phyloP scores from a whole-genome alignment of 2,888 invertebrate species.

The Drosophila mettleri region DNA sequence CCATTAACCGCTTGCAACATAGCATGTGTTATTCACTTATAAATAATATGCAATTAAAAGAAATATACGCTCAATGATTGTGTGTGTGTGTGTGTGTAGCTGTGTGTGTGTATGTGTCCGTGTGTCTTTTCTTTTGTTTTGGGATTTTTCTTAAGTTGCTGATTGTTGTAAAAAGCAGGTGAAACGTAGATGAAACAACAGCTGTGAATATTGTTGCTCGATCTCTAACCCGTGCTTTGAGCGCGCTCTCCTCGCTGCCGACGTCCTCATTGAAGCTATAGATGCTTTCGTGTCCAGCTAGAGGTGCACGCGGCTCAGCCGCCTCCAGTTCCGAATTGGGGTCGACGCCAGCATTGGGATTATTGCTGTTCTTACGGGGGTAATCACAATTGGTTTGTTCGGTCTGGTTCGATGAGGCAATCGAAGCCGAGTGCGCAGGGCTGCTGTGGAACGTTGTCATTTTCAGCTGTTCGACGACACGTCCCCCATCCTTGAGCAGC shows the following conservation, averaged over 20 bases:
- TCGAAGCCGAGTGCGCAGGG: conserved; percentile 70
- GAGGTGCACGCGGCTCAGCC: conserved; percentile 53
- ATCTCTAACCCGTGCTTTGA: conserved; percentile 84
- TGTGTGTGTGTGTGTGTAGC: conserved; percentile 18
- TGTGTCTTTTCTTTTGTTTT: conserved; percentile 18
- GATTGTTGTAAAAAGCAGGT: conserved; percentile 58
- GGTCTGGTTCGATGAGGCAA: conserved; percentile 81
- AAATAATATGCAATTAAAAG: conserved; percentile 21
- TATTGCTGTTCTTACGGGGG: conserved; percentile 44
- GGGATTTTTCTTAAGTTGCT: conserved; percentile 17
- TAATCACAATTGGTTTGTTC: conserved; percentile 82
- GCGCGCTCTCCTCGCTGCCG: conserved; percentile 68
- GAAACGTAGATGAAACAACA: conserved; percentile 67
- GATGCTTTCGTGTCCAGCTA: conserved; percentile 69
- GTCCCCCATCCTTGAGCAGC: conserved; percentile 64
- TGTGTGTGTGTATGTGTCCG: conserved; percentile 10
- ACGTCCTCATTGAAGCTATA: conserved; percentile 59
- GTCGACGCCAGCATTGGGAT: conserved; percentile 47
- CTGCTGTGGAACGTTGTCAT: conserved; percentile 71
- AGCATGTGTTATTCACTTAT: conserved; percentile 27
- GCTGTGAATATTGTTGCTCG: conserved; percentile 36
- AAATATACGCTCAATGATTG: conserved; percentile 19
- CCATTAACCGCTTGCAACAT: conserved; percentile 9
- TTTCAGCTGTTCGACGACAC: conserved; percentile 70
- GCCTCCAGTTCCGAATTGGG: conserved; percentile 29